Conservation (phyloP, 2,113 vertebrate genomes). For the Prunella fulvescens region DNA sequence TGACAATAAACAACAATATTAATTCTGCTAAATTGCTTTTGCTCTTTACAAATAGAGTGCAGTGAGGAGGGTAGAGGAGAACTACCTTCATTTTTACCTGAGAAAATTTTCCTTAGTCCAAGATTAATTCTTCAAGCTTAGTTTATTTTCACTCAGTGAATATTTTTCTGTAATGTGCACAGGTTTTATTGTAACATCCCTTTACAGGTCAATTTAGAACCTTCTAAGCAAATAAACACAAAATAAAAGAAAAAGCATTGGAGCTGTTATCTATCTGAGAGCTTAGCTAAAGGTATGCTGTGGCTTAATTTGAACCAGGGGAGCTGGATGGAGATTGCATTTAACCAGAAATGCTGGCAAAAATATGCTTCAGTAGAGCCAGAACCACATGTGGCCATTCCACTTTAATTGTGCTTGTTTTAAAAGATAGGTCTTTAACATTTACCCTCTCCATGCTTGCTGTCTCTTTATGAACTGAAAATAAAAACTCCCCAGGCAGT, state of each 20-base stretch:
- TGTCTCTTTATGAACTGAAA: conserved; percentile 64
- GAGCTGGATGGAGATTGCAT: conserved; percentile 13
- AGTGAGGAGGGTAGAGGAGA: background rate
- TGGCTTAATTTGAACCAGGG: conserved; percentile 56
- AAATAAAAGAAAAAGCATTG: conserved; percentile 16
- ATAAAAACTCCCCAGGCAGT: conserved; percentile 54
- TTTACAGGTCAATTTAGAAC: conserved; percentile 3
- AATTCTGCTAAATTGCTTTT: background rate
- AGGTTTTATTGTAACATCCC: background rate
- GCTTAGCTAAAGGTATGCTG: conserved; percentile 37
- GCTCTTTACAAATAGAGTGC: background rate
- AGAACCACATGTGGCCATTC: conserved; percentile 62
- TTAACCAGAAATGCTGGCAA: conserved; percentile 63
- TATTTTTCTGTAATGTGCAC: background rate
- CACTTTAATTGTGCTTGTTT: conserved; percentile 63
- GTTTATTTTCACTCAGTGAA: background rate
- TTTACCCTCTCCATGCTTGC: conserved; percentile 52
- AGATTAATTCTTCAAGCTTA: background rate
- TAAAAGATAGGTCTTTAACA: conserved; percentile 58
- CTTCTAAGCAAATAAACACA: conserved; percentile 1
- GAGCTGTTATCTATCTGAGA: background rate
- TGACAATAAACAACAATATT: background rate
- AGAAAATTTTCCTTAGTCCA: background rate
- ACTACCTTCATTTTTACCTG: background rate
- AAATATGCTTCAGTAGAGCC: conserved; percentile 37